Base-by-base conservation (phyloP, 2,888 invertebrate species). In the Ectemnius continuus region DNA sequence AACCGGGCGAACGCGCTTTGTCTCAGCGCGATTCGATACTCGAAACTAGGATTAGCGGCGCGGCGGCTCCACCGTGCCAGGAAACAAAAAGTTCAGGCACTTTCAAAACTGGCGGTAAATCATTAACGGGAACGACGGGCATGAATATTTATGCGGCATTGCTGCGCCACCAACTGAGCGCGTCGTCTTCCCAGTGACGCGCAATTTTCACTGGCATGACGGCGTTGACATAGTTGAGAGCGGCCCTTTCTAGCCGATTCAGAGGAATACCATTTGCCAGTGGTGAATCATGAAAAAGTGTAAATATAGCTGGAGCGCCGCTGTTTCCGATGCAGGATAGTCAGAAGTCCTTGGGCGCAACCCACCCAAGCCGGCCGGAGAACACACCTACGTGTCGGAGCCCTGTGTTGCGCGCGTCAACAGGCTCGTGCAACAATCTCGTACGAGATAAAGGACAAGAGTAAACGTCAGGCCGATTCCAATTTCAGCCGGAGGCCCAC, bases 381-480 rank as follows among this genome's bases (percentile, higher is more conserved):
- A 67, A 61, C 66, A 62, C 72, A 72, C 72, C 68, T 66, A 66
- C 56, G 68, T 69, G 36, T 36, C 8, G 26, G 47, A 26, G 70
- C 67, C 52, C 65, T 63, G 71, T 64, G 36, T 20, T 74, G 47
- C 65, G 16, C 71, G 67, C 75, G 71, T 65, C 64, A 65, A 57
- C 75, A 63, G 45, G 65, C 67, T 72, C 67, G 66, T 75, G 60
- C 71, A 71, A 75, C 76, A 67, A 67, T 76, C 64, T 64, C 61
- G 28, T 28, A 68, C 67, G 47, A 65, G 70, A 76, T 75, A 56
- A 66, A 36, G 73, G 67, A 73, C 73, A 60, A 28, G 52, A 48
- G 66, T 28, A 57, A 68, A 72, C 62, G 70, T 70, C 58, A 36
- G 2, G 6, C 8, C 16, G 36, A n/a, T 66, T 63, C 60, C 16